A percentile compares a stretch with the other conserved stretches of the same genome.
Evolutionary conservation across 2,797 vertebrate genomes (phyloP).

Genomic region (Balearica regulorum): DNA sequence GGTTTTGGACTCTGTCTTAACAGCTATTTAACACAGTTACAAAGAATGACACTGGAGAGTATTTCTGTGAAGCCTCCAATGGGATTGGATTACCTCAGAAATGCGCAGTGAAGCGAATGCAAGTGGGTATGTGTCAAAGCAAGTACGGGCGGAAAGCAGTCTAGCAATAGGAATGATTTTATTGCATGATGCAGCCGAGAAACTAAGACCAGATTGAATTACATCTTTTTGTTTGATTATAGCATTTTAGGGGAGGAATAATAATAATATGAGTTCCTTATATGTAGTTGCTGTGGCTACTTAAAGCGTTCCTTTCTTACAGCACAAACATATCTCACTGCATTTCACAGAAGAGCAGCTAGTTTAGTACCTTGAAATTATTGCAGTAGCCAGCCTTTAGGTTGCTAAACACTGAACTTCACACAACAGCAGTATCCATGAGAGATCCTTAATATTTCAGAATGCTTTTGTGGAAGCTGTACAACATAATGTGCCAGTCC

Average conservation of each 20-base stretch:
- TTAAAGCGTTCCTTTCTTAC: neutral
- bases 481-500: neutral
- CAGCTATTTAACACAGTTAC: conserved; percentile 88
- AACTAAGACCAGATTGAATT: neutral
- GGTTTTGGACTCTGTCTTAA: conserved; percentile 27
- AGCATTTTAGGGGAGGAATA: neutral
- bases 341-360: neutral
- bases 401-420: neutral
- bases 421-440: neutral
- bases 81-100: conserved; percentile 81
- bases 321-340: neutral
- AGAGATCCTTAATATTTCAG: neutral
- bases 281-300: neutral
- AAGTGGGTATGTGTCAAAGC: conserved; percentile 79
- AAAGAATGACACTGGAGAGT: conserved; percentile 87
- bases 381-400: neutral
- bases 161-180: neutral
- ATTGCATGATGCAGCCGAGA: neutral
- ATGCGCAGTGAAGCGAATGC: conserved; percentile 87
- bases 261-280: neutral
- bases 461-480: neutral
- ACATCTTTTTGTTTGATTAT: neutral
- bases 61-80: conserved; percentile 90
- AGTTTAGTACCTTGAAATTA: neutral
- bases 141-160: neutral